These are phyloP conservation scores for Tachycineta bicolor DNA, from an alignment of 2,113 vertebrate genomes.

Conservation along the genomic window DNA sequence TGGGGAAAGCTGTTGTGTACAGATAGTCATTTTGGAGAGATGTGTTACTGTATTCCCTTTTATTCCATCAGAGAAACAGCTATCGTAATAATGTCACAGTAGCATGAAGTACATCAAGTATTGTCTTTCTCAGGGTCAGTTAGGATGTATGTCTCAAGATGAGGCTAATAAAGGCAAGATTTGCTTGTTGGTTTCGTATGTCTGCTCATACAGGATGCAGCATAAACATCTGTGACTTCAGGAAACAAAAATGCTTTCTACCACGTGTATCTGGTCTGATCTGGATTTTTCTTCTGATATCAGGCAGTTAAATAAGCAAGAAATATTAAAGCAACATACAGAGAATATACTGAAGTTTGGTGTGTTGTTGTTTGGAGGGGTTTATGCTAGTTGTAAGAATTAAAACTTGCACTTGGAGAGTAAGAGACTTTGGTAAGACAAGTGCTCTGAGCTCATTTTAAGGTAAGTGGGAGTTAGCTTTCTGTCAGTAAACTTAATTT, in stretches of 20 bases:
- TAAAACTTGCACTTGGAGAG: background rate
- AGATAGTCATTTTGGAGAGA: background rate
- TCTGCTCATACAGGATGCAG: background rate
- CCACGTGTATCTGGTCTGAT: accelerated
- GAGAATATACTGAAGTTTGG: background rate
- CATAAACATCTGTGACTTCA: background rate
- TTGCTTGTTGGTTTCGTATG: background rate
- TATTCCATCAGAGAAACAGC: background rate
- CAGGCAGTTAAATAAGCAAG: background rate
- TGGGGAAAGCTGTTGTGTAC: background rate
- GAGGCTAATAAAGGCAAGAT: background rate
- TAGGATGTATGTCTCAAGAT: background rate
- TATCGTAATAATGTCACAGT: background rate
- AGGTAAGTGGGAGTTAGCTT: background rate
- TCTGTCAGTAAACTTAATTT: background rate
- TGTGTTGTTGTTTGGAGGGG: background rate
- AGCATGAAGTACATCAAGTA: background rate
- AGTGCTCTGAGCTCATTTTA: background rate
- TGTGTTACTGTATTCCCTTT: background rate
- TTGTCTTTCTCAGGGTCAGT: background rate
- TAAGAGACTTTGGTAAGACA: background rate
- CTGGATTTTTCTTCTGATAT: background rate
- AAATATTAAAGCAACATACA: background rate
- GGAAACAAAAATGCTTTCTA: background rate
- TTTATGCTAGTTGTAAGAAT: background rate